Evolutionary conservation across 2,797 vertebrate species (phyloP).

Genomic region (Eulemur mongoz): DNA sequence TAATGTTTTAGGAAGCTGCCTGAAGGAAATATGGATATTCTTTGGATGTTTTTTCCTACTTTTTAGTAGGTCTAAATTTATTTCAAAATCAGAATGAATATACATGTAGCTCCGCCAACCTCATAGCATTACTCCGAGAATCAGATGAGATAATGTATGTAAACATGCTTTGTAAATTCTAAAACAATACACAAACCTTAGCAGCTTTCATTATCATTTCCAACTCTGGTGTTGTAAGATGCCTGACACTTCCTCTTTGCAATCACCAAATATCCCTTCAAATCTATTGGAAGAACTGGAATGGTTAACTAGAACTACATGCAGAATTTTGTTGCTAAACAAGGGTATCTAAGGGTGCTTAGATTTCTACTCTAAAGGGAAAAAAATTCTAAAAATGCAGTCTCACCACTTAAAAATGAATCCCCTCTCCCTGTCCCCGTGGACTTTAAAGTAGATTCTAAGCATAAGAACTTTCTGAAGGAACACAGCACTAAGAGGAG

Average conservation of each 20-base stretch:
- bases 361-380: neutral
- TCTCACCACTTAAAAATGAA: neutral
- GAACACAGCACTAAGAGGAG: neutral
- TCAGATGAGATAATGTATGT: neutral
- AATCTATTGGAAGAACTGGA: neutral
- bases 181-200: neutral
- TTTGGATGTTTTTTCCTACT: neutral
- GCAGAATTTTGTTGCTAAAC: neutral
- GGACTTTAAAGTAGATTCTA: neutral
- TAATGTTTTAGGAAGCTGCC: neutral
- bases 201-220: neutral
- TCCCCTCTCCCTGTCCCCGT: neutral
- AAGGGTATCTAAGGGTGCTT: neutral
- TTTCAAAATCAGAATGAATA: slow-evolving; percentile 12
- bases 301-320: neutral
- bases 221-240: neutral
- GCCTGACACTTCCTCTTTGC: neutral
- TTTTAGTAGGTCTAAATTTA: slow-evolving; percentile 15
- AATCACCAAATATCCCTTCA: neutral
- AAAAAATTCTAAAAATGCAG: neutral
- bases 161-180: neutral
- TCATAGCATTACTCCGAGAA: neutral
- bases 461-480: slow-evolving; percentile 22
- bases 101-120: neutral
- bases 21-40: neutral